Evolutionary conservation across 2,888 invertebrate genomes (phyloP), one percentile per base, ranked within the genome.

Genomic region (Callimorpha dominula): DNA sequence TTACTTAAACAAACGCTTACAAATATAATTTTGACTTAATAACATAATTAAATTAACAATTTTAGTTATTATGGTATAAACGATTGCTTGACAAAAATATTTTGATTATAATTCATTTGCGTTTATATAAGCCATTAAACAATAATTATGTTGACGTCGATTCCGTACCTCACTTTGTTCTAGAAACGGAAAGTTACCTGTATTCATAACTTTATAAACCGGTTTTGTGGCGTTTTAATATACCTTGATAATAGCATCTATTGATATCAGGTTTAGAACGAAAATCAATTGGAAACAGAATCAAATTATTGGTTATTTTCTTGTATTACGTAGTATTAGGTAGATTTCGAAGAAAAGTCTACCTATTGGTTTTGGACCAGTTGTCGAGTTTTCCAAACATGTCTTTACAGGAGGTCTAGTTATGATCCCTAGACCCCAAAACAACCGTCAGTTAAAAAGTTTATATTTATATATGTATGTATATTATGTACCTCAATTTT

Each of bases 11-110:
- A 7, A 54, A n/a, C n/a, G 7, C 4, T n/a, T 9, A n/a, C n/a
- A 9, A 52, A 54, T 14, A 8, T 8, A n/a, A 54, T 54, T 17
- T n/a, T 20, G 9, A 54, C n/a, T 54, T n/a, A 54, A 54, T 11
- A 31, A 12, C 14, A 31, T 12, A 60, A 60, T 31, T 31, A 60
- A 31, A 5, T 31, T 60, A 60, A 57, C 5, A 12, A 31, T 60
- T 12, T 12, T 60, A 20, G n/a, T 14, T 20, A 60, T 60, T 60
- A 60, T 12, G 5, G 11, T 60, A 12, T 4, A 3, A 5, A 14
- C 6, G 57, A 60, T 60, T 60, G 4, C 12, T 65, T 66, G 49
- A 70, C 54, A 63, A 65, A 81, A 78, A 81, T 73, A 65, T 72
- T 71, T 60, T 14, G 49, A 42, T 62, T 54, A 65, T 68, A 74